Evolutionary conservation across 2,113 vertebrate genomes (phyloP).

Genomic region (Pterophyllum scalare): DNA sequence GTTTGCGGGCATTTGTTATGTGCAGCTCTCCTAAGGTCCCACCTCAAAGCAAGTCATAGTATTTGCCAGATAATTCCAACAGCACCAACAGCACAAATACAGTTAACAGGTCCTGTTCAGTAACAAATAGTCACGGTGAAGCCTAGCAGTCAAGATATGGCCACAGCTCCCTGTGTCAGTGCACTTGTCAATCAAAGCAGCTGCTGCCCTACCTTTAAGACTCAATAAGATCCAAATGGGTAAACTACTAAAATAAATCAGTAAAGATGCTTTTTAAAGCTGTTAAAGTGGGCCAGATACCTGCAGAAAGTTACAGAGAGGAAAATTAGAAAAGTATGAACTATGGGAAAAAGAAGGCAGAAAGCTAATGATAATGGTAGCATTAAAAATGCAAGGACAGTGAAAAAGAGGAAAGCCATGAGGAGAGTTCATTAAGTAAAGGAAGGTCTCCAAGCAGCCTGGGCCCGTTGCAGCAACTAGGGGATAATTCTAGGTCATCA

Average conservation of each 20-base stretch:
- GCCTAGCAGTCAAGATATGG: too few relatives aligned
- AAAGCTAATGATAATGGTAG: fast-evolving
- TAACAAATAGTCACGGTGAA: too few relatives aligned
- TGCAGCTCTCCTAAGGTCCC: too few relatives aligned
- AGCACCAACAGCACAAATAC: too few relatives aligned
- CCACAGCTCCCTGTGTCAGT: not conserved
- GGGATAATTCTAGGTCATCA: not conserved
- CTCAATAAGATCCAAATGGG: not conserved
- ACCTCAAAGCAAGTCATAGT: too few relatives aligned
- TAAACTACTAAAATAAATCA: not conserved
- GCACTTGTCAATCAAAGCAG: not conserved
- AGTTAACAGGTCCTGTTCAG: too few relatives aligned
- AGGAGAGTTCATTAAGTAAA: not conserved
- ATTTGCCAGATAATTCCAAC: too few relatives aligned
- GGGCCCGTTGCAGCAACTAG: not conserved
- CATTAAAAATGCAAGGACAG: not conserved
- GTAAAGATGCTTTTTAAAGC: not conserved
- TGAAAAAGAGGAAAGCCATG: not conserved
- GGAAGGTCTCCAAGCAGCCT: not conserved
- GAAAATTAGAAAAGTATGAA: not conserved
- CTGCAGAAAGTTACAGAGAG: not conserved
- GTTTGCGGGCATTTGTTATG: too few relatives aligned
- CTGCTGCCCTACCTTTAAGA: not conserved
- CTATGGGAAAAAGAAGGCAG: not conserved
- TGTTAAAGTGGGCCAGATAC: not conserved